phyloP scores from a whole-genome alignment of 2,113 vertebrate species.

The Dendrocopos noguchii region DNA sequence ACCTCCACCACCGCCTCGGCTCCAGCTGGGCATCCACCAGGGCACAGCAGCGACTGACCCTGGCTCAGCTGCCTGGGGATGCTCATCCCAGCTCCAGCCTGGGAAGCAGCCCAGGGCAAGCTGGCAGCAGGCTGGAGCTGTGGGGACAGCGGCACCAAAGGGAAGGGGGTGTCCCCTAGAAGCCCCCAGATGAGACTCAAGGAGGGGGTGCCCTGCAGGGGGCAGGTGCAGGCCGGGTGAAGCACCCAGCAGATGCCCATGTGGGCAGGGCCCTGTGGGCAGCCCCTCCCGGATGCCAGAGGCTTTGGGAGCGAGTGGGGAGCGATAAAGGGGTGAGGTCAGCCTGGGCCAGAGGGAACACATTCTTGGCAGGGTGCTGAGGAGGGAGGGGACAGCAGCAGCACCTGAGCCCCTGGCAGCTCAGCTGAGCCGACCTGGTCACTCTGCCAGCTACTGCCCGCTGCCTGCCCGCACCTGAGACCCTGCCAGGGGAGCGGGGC shows the following conservation, averaged over 20 bases:
- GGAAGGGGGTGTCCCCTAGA: neutral
- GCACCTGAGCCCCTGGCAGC: neutral
- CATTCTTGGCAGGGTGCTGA: conserved; percentile 34
- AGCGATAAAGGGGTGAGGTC: conserved; percentile 7
- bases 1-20: accelerated
- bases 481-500: neutral
- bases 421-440: neutral
- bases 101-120: neutral
- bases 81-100: neutral
- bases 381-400: neutral
- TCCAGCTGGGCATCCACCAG: accelerated
- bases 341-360: neutral
- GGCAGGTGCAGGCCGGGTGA: neutral
- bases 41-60: neutral
- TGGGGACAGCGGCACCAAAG: neutral
- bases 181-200: neutral
- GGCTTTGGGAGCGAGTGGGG: neutral
- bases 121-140: neutral
- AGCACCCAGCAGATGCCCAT: neutral
- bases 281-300: neutral
- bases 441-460: neutral
- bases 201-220: neutral
- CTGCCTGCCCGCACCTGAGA: accelerated
- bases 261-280: neutral
- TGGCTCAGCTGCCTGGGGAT: neutral